These are phyloP conservation scores for Pseudorhombus dupliciocellatus DNA, from an alignment of 2,113 vertebrate species.

Conservation along the genomic window DNA sequence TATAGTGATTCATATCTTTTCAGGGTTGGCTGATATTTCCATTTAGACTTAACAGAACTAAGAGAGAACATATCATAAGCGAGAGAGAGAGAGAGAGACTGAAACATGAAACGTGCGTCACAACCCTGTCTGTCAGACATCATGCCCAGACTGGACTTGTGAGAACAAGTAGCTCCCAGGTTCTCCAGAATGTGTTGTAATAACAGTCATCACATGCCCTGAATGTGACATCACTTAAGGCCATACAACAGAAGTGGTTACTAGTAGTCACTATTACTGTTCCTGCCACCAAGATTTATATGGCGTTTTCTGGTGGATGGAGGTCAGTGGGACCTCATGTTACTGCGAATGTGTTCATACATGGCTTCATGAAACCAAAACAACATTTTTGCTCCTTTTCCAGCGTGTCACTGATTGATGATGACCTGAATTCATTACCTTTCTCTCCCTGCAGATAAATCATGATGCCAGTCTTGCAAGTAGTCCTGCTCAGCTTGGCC, in stretches of 20 bases:
- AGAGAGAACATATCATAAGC: not conserved
- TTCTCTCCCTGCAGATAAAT: slow-evolving; percentile 10
- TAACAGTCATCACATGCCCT: not conserved
- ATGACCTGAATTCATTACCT: too few species aligned
- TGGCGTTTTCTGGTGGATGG: too few species aligned
- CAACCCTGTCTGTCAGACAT: not conserved
- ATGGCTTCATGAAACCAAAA: too few species aligned
- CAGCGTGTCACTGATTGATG: not conserved
- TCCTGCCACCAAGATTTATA: too few species aligned
- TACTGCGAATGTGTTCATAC: too few species aligned
- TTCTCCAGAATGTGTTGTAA: not conserved
- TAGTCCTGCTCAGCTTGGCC: slow-evolving; percentile 36
- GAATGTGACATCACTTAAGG: too few species aligned
- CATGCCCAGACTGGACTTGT: slow-evolving; percentile 13
- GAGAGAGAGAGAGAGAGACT: not conserved
- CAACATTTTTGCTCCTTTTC: not conserved
- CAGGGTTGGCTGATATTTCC: not conserved
- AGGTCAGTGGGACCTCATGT: too few species aligned
- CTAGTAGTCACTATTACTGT: too few species aligned
- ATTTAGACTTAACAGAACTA: not conserved
- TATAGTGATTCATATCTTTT: not conserved
- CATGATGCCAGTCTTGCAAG: slow-evolving; percentile 42
- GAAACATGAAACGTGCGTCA: not conserved
- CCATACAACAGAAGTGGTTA: too few species aligned
- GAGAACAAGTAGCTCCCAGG: slow-evolving; percentile 9